Percentiles rank a stretch among this genome's conserved stretches.
Evolutionary conservation across 2,888 invertebrate species (phyloP).

Genomic region (Aplocera efformata): DNA sequence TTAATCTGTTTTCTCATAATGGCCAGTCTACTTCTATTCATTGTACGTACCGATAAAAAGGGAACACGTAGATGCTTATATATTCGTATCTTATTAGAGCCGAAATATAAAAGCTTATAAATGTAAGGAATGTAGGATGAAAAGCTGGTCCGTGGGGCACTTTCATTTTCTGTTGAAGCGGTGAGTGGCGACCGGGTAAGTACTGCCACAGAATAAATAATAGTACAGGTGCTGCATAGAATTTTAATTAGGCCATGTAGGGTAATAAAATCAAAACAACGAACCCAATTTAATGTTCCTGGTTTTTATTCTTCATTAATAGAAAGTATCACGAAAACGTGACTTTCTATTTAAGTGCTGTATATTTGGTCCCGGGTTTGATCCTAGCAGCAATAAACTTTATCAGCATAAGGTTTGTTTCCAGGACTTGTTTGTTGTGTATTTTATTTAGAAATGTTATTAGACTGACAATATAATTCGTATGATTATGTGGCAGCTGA

Average conservation of each 20-base stretch:
- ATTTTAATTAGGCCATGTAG: constrained; percentile 50
- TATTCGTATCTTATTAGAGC: constrained; percentile 20
- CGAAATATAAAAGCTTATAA: constrained; percentile 17
- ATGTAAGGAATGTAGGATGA: constrained; percentile 10
- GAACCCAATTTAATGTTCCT: constrained; percentile 33
- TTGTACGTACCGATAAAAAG: constrained; percentile 14
- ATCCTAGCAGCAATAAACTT: too few relatives aligned
- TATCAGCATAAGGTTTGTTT: too few relatives aligned
- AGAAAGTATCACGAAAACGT: constrained; percentile 16
- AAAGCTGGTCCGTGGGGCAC: constrained; percentile 13
- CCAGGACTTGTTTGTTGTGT: too few relatives aligned
- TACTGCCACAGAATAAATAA: too few relatives aligned
- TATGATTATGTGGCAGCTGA: too few relatives aligned
- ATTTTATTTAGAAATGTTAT: too few relatives aligned
- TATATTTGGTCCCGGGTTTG: too few relatives aligned
- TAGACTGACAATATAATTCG: too few relatives aligned
- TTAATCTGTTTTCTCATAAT: constrained; percentile 18
- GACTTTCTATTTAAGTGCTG: background rate
- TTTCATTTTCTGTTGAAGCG: constrained; percentile 35
- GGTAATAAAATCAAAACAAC: constrained; percentile 51
- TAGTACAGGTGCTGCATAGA: too few relatives aligned
- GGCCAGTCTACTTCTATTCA: constrained; percentile 20
- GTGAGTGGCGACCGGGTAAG: constrained; percentile 27
- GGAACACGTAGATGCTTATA: constrained; percentile 13
- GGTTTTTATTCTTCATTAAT: constrained; percentile 15